These are phyloP conservation scores for Habroteleia sp. DNA, from an alignment of 2,888 invertebrate species.

Conservation along the genomic window DNA sequence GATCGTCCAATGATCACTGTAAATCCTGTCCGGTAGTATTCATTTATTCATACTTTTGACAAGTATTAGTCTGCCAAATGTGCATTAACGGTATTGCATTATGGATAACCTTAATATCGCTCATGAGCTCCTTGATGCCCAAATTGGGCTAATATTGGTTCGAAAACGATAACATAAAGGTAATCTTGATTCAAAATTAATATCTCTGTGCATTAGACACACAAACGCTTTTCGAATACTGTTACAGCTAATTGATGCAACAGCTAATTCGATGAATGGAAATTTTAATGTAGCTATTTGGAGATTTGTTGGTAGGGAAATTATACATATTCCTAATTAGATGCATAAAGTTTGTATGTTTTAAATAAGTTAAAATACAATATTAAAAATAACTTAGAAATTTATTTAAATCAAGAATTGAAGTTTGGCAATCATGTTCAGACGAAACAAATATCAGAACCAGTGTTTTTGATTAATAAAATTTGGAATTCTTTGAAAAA, in stretches of 20 bases:
- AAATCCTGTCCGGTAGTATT: conserved; percentile 10
- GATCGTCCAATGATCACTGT: conserved; percentile 7
- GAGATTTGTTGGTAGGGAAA: background rate
- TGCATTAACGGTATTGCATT: conserved; percentile 34
- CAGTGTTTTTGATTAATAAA: too few species aligned
- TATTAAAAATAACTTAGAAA: too few species aligned
- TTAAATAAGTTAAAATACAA: too few species aligned
- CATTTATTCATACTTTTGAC: conserved; percentile 41
- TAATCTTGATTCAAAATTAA: conserved; percentile 16
- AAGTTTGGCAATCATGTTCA: too few species aligned
- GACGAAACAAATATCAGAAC: too few species aligned
- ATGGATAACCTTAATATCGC: conserved; percentile 18
- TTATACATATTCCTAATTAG: too few species aligned
- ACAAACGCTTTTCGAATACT: background rate
- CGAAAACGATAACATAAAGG: conserved; percentile 9
- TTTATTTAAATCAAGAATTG: too few species aligned
- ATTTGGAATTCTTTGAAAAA: too few species aligned
- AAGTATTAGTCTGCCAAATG: conserved; percentile 18
- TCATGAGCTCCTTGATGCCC: conserved; percentile 1
- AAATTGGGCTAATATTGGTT: conserved; percentile 22
- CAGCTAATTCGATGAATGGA: conserved; percentile 3
- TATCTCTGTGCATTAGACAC: background rate
- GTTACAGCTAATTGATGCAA: background rate
- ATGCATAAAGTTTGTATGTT: too few species aligned
- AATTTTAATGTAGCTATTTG: conserved; percentile 1